Base-by-base conservation (phyloP, 1,140 invertebrate species). In the Habropoda laboriosa region DNA sequence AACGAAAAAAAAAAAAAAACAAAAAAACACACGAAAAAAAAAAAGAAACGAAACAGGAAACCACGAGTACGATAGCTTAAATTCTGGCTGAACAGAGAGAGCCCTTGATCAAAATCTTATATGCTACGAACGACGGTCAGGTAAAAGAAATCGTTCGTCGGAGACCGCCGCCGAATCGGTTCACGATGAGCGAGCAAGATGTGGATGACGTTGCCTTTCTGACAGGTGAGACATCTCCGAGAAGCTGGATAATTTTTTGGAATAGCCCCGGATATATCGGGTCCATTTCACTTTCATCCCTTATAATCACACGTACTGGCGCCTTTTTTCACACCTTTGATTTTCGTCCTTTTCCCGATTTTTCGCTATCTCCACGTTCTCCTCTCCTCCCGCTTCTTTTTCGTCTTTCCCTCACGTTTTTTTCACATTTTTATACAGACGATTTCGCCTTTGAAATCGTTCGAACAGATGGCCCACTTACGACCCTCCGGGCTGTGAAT, bases 141-240 rank as follows among this genome's bases (percentile, higher is more conserved):
- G 90, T 94, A 79, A 93, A 94, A 87, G 91, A 92, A 72, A 92
- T 93, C 89, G 93, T 94, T 85, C 93, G 92, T 89, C 90, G 90
- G 74, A 89, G 92, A 86, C 87, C 89, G 68, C 87, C 87, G 55
- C 91, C 91, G 47, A 91, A 89, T 89, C 89, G 90, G 74, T 92
- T 93, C 90, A 89, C 88, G 77, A 96, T 96, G 96, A 96, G 96
- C 92, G 97, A 98, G 89, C 96, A 97, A 91, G 97, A 98, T 94
- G 95, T 98, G 86, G 97, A 98, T 92, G 97, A 98, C 94, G 97
- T 97, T 88, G 97, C 97, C 47, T 98, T 98, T 94, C 93, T 98
- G 89, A 98, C 97, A 94, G 97, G 97, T 97, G 83, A 90, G 88
- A 87, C n/a, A 67, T 67, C 0, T n/a, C 30, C 12, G 7, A 24